These are phyloP conservation scores for Sussaba pulchella DNA, from an alignment of 2,888 invertebrate species.

Conservation along the genomic window DNA sequence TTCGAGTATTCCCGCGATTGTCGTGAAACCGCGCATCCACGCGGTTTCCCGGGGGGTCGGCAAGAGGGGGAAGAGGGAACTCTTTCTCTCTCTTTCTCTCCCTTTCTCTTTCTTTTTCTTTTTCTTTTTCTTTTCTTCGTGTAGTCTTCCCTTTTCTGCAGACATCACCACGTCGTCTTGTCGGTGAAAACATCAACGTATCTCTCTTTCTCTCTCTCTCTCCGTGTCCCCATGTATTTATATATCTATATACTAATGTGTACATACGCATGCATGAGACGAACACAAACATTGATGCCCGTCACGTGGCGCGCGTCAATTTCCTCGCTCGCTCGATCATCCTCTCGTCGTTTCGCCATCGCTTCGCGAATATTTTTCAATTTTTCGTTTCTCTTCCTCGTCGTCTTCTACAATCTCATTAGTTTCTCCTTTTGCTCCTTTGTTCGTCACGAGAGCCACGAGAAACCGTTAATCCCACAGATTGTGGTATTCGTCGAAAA, in stretches of 20 bases:
- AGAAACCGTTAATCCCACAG: too few relatives aligned
- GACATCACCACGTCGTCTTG: slow-evolving; percentile 2
- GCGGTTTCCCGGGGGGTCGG: slow-evolving; percentile 36
- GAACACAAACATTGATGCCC: slow-evolving; percentile 21
- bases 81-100: background rate
- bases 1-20: slow-evolving; percentile 69
- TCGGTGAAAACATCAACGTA: slow-evolving; percentile 47
- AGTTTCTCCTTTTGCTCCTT: background rate
- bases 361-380: too few relatives aligned
- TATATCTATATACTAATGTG: background rate
- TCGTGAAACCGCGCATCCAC: slow-evolving; percentile 54
- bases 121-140: too few relatives aligned
- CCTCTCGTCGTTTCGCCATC: slow-evolving; percentile 21
- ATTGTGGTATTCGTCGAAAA: too few relatives aligned
- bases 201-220: background rate
- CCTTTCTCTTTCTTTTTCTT: background rate
- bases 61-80: slow-evolving; percentile 22
- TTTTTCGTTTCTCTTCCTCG: slow-evolving; percentile 41
- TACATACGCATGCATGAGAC: background rate
- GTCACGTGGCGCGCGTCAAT: slow-evolving; percentile 65
- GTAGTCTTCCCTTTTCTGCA: too few relatives aligned
- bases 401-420: background rate
- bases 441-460: background rate
- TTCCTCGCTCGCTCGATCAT: slow-evolving; percentile 17
- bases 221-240: background rate